Conservation (phyloP, 2,888 invertebrate genomes). For the Diloba caeruleocephala region DNA sequence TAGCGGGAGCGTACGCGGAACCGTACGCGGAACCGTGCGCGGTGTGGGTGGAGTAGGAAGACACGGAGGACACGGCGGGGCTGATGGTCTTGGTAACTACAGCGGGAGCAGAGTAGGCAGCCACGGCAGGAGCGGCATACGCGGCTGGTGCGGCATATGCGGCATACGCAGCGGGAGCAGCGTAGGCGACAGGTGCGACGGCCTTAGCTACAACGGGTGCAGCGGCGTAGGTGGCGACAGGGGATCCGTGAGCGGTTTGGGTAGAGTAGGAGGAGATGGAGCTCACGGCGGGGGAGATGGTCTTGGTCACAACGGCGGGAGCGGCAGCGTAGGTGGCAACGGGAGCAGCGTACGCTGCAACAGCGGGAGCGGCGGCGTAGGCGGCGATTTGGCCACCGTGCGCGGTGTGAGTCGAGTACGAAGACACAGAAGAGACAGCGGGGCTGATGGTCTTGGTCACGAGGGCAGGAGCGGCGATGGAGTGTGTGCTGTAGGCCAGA, state of each 20-base stretch:
- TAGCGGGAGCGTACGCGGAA: conserved; percentile 47
- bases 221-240: conserved; percentile 63
- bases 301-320: conserved; percentile 46
- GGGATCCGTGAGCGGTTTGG: conserved; percentile 62
- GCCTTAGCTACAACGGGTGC: conserved; percentile 67
- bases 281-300: conserved; percentile 61
- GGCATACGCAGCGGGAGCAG: conserved; percentile 61
- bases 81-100: conserved; percentile 58
- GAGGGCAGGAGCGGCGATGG: conserved; percentile 73
- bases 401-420: conserved; percentile 66
- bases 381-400: conserved; percentile 61
- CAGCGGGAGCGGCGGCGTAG: conserved; percentile 72
- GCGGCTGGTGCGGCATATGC: conserved; percentile 27
- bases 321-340: conserved; percentile 60
- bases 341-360: conserved; percentile 59
- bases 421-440: conserved; percentile 66
- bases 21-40: conserved; percentile 56
- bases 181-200: conserved; percentile 29
- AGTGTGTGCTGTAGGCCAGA: conserved; percentile 83
- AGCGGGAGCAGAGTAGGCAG: conserved; percentile 62
- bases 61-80: conserved; percentile 73
- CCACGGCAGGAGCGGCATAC: conserved; percentile 60
- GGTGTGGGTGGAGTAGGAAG: conserved; percentile 71
- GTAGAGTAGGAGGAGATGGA: conserved; percentile 76
- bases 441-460: conserved; percentile 77